Conservation (phyloP, 2,113 vertebrate species). For the Brevimyrus niger region DNA sequence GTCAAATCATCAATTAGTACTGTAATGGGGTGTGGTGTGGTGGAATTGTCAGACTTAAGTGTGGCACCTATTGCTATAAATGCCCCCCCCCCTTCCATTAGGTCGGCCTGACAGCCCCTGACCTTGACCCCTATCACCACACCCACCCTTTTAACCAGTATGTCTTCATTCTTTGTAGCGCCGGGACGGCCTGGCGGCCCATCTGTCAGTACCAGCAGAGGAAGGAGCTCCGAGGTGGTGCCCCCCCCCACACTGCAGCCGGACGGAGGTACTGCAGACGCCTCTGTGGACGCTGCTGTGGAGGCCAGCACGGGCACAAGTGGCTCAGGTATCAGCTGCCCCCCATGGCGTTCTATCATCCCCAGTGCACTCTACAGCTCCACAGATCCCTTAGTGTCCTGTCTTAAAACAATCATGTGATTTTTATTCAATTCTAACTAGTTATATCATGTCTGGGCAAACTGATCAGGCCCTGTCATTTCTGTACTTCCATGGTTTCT, state of each 20-base stretch:
- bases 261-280: slow-evolving; percentile 15
- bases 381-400: neutral
- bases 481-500: neutral
- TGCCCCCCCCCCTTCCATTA: neutral
- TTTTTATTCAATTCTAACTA: neutral
- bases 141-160: neutral
- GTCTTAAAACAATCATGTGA: neutral
- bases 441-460: neutral
- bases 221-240: slow-evolving; percentile 3
- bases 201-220: slow-evolving; percentile 29
- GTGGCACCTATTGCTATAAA: neutral
- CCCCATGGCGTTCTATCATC: neutral
- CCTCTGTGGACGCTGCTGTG: slow-evolving; percentile 25
- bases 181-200: slow-evolving; percentile 33
- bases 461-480: neutral
- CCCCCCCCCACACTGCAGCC: slow-evolving; percentile 22
- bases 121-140: neutral
- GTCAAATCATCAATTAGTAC: neutral
- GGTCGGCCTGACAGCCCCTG: neutral
- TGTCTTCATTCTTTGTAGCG: neutral
- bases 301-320: slow-evolving; percentile 35
- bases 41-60: neutral
- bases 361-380: neutral
- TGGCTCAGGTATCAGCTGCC: slow-evolving; percentile 36
- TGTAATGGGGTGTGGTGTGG: neutral